phyloP scores from a whole-genome alignment of 2,113 vertebrate species.

The Corynorhinus townsendii region DNA sequence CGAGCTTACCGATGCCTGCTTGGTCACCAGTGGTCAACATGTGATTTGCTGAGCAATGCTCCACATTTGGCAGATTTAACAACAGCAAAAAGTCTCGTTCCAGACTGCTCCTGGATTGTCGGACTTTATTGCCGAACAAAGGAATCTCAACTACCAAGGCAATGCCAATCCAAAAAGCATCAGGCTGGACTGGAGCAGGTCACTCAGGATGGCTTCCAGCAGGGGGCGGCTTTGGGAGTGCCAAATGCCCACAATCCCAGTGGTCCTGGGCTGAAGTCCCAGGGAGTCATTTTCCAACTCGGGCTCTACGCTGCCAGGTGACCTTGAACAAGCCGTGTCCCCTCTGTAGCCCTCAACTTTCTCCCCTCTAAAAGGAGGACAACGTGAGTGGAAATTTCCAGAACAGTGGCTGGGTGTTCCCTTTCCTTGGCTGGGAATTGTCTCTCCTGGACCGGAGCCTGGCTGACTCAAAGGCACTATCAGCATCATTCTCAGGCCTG shows the following conservation, averaged over 20 bases:
- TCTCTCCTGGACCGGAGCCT: conserved; percentile 55
- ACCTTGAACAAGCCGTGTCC: neutral
- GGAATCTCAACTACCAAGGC: neutral
- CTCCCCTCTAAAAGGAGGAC: neutral
- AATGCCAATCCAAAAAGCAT: neutral
- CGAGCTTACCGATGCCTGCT: neutral
- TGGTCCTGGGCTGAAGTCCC: too few relatives aligned
- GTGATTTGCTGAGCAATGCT: neutral
- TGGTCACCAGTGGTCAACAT: neutral
- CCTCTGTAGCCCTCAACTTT: neutral
- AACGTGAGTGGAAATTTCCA: conserved; percentile 58
- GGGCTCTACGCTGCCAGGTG: neutral
- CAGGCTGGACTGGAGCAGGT: neutral
- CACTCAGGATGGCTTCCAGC: neutral
- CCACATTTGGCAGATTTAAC: neutral
- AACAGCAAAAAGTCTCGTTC: neutral
- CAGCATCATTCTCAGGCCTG: neutral
- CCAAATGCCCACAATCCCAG: rapidly evolving
- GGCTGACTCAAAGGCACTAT: conserved; percentile 49
- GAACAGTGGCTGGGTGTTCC: neutral
- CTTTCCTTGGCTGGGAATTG: neutral
- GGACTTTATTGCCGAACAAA: neutral
- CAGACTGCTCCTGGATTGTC: neutral
- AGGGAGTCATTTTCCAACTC: rapidly evolving
- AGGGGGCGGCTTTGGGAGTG: neutral